Evolutionary conservation across 2,888 invertebrate species (phyloP).

Genomic region (Clunio marinus): DNA sequence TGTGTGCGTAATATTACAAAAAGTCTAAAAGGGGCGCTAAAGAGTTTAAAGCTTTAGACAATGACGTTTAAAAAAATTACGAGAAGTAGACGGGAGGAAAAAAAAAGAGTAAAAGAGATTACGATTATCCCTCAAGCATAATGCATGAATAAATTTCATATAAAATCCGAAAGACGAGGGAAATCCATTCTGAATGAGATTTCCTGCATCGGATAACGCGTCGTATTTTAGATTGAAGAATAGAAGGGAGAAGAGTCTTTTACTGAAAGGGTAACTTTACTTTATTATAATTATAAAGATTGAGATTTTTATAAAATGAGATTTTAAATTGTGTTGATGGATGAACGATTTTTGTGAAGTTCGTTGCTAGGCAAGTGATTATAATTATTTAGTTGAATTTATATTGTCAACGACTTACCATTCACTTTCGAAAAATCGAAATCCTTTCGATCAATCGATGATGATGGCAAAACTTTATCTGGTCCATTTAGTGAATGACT

Average conservation of each 20-base stretch:
- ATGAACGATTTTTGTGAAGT: neutral
- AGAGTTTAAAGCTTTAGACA: neutral
- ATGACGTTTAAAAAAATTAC: neutral
- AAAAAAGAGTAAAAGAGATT: slow-evolving; percentile 27
- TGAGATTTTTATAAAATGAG: neutral
- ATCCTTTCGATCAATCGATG: slow-evolving; percentile 48
- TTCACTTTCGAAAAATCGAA: slow-evolving; percentile 52
- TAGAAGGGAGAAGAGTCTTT: neutral
- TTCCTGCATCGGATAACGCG: neutral
- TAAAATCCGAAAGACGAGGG: slow-evolving; percentile 12
- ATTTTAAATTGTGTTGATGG: neutral
- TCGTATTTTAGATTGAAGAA: neutral
- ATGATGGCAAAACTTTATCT: slow-evolving; percentile 48
- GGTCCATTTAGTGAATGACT: slow-evolving; percentile 39
- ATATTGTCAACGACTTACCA: slow-evolving; percentile 46
- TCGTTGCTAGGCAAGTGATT: neutral
- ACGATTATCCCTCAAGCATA: slow-evolving; percentile 39
- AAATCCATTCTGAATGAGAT: slow-evolving; percentile 34
- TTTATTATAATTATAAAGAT: neutral
- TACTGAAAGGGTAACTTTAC: neutral
- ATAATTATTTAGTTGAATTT: neutral
- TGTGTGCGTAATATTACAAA: no score
- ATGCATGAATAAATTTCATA: slow-evolving; percentile 38
- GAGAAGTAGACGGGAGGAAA: neutral
- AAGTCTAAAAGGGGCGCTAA: neutral